phyloP scores from a whole-genome alignment of 1,140 invertebrate species.

The Ptiloglossa arizonensis region DNA sequence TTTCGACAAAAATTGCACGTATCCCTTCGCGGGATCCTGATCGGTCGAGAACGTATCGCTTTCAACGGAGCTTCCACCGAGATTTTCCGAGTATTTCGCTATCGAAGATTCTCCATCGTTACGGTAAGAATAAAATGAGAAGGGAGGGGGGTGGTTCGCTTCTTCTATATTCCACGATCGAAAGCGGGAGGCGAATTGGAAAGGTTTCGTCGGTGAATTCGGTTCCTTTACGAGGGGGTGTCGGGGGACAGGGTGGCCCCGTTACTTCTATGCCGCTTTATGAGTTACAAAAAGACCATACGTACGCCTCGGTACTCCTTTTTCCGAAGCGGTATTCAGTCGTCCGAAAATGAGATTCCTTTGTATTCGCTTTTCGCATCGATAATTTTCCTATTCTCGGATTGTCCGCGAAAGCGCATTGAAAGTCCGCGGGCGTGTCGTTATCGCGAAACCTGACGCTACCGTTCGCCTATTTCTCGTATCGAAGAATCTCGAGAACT shows the following conservation, averaged over 20 bases:
- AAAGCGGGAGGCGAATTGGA: slow-evolving; percentile 51
- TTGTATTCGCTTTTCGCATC: slow-evolving; percentile 26
- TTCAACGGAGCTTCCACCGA: slow-evolving; percentile 16
- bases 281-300: slow-evolving; percentile 22
- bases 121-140: slow-evolving; percentile 30
- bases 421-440: background rate
- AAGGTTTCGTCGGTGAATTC: slow-evolving; percentile 46
- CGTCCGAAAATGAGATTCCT: slow-evolving; percentile 39
- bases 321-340: slow-evolving; percentile 6
- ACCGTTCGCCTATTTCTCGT: background rate
- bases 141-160: slow-evolving; percentile 33
- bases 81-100: slow-evolving; percentile 41
- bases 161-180: slow-evolving; percentile 40
- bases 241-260: too few species aligned
- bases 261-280: slow-evolving; percentile 20
- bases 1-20: background rate
- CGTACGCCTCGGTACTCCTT: slow-evolving; percentile 10
- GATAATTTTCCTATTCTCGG: slow-evolving; percentile 39
- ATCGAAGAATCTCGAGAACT: background rate
- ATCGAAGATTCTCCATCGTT: slow-evolving; percentile 32
- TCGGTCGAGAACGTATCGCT: slow-evolving; percentile 11
- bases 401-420: slow-evolving; percentile 11
- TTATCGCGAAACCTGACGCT: slow-evolving; percentile 3
- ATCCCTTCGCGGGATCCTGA: background rate
- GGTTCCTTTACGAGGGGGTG: slow-evolving; percentile 25